Evolutionary conservation across 2,888 invertebrate genomes (phyloP).

Genomic region (Himalopsyche japonica): DNA sequence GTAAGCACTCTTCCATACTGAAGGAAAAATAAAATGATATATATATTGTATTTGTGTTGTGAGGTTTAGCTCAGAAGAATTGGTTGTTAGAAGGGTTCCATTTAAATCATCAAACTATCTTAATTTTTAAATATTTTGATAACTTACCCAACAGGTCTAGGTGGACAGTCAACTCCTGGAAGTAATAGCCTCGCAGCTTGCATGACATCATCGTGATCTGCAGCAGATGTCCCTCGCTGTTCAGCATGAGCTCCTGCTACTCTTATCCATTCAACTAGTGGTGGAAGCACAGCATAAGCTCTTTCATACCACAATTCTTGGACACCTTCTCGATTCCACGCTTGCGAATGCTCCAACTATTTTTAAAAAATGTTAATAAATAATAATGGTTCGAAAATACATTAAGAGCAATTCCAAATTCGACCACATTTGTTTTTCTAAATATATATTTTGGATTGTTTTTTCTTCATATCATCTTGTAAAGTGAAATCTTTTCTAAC

Average conservation of each 20-base stretch:
- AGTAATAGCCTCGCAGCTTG: conserved; percentile 84
- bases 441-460: too few relatives aligned
- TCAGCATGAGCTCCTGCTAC: conserved; percentile 82
- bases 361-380: too few relatives aligned
- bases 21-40: neutral
- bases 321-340: conserved; percentile 54
- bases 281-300: conserved; percentile 85
- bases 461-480: too few relatives aligned
- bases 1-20: conserved; percentile 63
- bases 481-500: neutral
- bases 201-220: conserved; percentile 85
- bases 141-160: conserved; percentile 70
- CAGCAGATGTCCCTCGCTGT: conserved; percentile 74
- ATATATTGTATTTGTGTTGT: too few relatives aligned
- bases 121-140: too few relatives aligned
- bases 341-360: conserved; percentile 66
- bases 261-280: conserved; percentile 88
- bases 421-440: too few relatives aligned
- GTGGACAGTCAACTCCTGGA: conserved; percentile 89
- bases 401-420: neutral
- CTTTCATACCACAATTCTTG: conserved; percentile 84
- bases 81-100: too few relatives aligned
- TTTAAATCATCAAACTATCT: too few relatives aligned
- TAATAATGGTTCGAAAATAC: neutral
- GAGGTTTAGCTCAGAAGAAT: too few relatives aligned